phyloP scores from a whole-genome alignment of 2,113 vertebrate species.

The Labeo catla region DNA sequence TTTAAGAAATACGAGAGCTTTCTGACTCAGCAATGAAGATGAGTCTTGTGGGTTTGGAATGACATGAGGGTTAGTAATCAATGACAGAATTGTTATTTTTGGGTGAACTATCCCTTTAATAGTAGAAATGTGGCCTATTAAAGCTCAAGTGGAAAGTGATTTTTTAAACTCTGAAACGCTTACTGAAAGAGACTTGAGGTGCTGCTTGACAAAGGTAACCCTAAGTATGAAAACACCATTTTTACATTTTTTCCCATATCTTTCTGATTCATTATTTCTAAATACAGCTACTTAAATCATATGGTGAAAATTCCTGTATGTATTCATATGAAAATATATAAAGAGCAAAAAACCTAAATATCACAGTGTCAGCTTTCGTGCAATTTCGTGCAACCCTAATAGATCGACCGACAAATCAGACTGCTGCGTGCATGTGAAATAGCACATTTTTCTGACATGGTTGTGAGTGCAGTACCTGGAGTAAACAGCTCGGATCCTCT shows the following conservation, averaged over 20 bases:
- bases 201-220: too few species aligned
- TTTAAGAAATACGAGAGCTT: too few species aligned
- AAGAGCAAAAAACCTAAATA: background rate
- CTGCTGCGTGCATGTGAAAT: background rate
- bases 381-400: too few species aligned
- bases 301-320: background rate
- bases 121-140: background rate
- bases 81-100: too few species aligned
- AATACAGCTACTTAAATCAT: background rate
- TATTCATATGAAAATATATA: background rate
- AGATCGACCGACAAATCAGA: background rate
- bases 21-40: too few species aligned
- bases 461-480: constrained; percentile 40
- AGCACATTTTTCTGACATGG: background rate
- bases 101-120: background rate
- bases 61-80: too few species aligned
- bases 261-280: too few species aligned
- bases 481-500: background rate
- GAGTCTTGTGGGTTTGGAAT: too few species aligned
- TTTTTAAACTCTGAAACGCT: background rate
- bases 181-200: too few species aligned
- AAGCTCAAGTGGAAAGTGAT: background rate
- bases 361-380: too few species aligned
- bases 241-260: too few species aligned
- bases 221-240: too few species aligned